These are phyloP conservation scores for Nomada flava DNA, from an alignment of 2,888 invertebrate species.

Conservation along the genomic window DNA sequence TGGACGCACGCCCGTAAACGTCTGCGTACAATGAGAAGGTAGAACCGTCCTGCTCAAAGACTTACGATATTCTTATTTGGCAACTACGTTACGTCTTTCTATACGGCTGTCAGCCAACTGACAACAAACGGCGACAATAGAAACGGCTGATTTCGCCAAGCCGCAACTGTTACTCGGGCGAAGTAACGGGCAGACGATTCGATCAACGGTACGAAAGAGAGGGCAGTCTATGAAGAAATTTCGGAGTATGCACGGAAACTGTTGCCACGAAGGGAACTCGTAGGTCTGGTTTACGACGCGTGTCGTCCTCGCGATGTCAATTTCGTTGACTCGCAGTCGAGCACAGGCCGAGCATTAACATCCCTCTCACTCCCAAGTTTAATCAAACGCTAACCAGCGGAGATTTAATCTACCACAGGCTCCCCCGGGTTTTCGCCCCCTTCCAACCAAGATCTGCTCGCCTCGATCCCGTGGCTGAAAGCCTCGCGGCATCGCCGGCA, in stretches of 20 bases:
- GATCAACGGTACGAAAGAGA: neutral
- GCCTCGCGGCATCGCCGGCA: slow-evolving; percentile 51
- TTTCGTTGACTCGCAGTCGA: slow-evolving; percentile 77
- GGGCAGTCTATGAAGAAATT: too few species aligned
- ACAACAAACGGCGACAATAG: neutral
- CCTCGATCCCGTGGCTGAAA: slow-evolving; percentile 22
- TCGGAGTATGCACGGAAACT: too few species aligned
- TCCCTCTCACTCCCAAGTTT: slow-evolving; percentile 83
- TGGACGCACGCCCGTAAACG: slow-evolving; percentile 68
- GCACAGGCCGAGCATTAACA: slow-evolving; percentile 78
- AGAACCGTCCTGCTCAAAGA: slow-evolving; percentile 36
- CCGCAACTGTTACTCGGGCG: neutral
- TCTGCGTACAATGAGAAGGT: slow-evolving; percentile 28
- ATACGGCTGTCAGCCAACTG: slow-evolving; percentile 1
- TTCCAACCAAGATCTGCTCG: slow-evolving; percentile 35
- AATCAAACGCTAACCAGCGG: slow-evolving; percentile 84
- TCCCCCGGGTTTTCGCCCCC: slow-evolving; percentile 63
- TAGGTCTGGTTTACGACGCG: slow-evolving; percentile 58
- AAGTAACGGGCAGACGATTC: neutral
- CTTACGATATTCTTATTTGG: slow-evolving; percentile 23
- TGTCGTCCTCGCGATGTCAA: slow-evolving; percentile 75
- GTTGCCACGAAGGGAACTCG: slow-evolving; percentile 11
- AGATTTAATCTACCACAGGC: slow-evolving; percentile 83
- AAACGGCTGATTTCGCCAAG: neutral
- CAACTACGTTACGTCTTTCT: slow-evolving; percentile 46